A percentile compares a stretch with the other conserved stretches of the same genome.
Evolutionary conservation across 2,888 invertebrate genomes (phyloP).

Genomic region (Danaus chrysippus): DNA sequence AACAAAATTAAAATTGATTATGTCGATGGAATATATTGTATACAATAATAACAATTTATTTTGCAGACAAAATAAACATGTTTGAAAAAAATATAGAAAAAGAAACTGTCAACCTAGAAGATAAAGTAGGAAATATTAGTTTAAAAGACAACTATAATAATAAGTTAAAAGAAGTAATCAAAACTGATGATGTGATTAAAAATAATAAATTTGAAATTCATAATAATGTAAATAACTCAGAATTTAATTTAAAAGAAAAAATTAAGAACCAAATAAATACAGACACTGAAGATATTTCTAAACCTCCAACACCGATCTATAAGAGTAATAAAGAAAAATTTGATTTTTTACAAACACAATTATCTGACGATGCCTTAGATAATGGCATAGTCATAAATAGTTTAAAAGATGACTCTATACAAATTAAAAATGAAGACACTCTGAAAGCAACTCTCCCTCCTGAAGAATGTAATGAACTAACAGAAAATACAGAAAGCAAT

Average conservation of each 20-base stretch:
- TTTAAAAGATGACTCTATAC: conserved; percentile 36
- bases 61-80: conserved; percentile 74
- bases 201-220: conserved; percentile 22
- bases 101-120: conserved; percentile 50
- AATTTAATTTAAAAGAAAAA: conserved; percentile 24
- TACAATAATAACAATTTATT: conserved; percentile 16
- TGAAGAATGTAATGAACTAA: conserved; percentile 17
- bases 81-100: conserved; percentile 68
- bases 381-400: conserved; percentile 40
- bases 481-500: conserved; percentile 46
- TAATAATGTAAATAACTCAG: conserved; percentile 28
- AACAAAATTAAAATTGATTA: too few relatives aligned
- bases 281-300: conserved; percentile 42
- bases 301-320: conserved; percentile 55
- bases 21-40: not conserved
- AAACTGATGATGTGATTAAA: conserved; percentile 33
- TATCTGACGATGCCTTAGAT: conserved; percentile 46
- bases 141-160: conserved; percentile 55
- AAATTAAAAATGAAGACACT: conserved; percentile 33
- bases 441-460: conserved; percentile 10
- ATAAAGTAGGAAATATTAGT: conserved; percentile 58
- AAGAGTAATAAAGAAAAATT: conserved; percentile 65
- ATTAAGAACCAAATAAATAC: conserved; percentile 30
- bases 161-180: conserved; percentile 51
- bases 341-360: conserved; percentile 69